Percentiles rank a stretch among this genome's conserved stretches.
Evolutionary conservation across 1,140 invertebrate species (phyloP).

Genomic region (Phymorhynchus buccinoides): DNA sequence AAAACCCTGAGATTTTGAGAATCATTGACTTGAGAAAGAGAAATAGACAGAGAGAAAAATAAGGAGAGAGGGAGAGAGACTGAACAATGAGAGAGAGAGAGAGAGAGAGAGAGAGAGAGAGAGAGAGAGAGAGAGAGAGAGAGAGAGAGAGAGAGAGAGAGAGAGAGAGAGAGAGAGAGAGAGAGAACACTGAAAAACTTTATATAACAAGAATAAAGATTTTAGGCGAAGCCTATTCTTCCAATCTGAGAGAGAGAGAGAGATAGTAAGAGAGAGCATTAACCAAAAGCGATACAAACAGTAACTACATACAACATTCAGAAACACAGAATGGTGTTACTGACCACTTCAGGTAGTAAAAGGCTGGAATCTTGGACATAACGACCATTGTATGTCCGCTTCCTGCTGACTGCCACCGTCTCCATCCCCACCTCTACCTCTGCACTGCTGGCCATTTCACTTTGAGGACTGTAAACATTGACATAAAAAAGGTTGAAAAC

Average conservation of each 20-base stretch:
- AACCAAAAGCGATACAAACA: too few relatives aligned
- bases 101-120: constrained; percentile 22
- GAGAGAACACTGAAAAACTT: too few relatives aligned
- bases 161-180: not conserved
- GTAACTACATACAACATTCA: too few relatives aligned
- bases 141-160: constrained; percentile 12
- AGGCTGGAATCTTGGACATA: not conserved
- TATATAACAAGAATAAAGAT: too few relatives aligned
- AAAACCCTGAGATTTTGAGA: too few relatives aligned
- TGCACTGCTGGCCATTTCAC: constrained; percentile 22
- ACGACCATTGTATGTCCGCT: constrained; percentile 29
- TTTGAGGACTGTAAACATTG: too few relatives aligned
- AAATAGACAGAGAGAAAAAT: too few relatives aligned
- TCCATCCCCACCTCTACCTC: constrained; percentile 35
- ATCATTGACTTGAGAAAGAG: not conserved
- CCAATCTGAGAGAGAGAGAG: constrained; percentile 27
- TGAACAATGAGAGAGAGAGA: not conserved
- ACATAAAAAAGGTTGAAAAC: too few relatives aligned
- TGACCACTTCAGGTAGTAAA: not conserved
- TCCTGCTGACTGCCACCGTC: constrained; percentile 32
- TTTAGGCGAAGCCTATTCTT: too few relatives aligned
- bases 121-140: constrained; percentile 28
- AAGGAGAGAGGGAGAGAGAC: too few relatives aligned
- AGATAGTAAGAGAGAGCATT: not conserved
- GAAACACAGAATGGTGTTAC: not conserved